A percentile compares a stretch with the other conserved stretches of the same genome.
These are phyloP conservation scores for Drosophila nikananu DNA, from an alignment of 1,140 invertebrate genomes.

Conservation along the genomic window DNA sequence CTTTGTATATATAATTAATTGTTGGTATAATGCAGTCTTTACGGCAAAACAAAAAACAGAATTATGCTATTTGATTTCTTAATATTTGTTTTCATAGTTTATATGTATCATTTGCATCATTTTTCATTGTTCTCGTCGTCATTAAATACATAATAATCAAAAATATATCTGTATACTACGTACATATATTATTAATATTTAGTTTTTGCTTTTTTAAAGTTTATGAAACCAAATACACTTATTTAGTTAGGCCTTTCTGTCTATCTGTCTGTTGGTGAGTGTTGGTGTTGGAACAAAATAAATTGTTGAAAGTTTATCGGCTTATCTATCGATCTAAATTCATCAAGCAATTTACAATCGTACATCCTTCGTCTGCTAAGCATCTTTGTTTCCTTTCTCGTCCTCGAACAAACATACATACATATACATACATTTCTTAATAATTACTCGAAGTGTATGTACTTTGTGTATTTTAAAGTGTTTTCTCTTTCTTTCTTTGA, in stretches of 20 bases:
- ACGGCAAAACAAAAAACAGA: conserved; percentile 84
- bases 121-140: conserved; percentile 34
- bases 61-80: conserved; percentile 80
- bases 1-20: conserved; percentile 81
- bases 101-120: conserved; percentile 31
- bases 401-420: not conserved
- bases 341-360: conserved; percentile 22
- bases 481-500: conserved; percentile 29
- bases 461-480: conserved; percentile 21
- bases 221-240: conserved; percentile 81
- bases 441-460: conserved; percentile 27
- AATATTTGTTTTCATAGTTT: conserved; percentile 47
- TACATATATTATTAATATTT: conserved; percentile 70
- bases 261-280: conserved; percentile 1
- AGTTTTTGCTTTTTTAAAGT: conserved; percentile 69
- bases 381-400: conserved; percentile 3
- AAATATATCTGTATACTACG: conserved; percentile 69
- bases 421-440: conserved; percentile 10
- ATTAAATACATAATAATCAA: conserved; percentile 78
- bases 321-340: conserved; percentile 9
- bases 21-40: conserved; percentile 85
- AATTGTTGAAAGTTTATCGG: conserved; percentile 16
- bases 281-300: conserved; percentile 21
- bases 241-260: conserved; percentile 64
- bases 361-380: conserved; percentile 17